Conservation (phyloP, 92 coral and sea anemone genomes). For the Metridium senile region DNA sequence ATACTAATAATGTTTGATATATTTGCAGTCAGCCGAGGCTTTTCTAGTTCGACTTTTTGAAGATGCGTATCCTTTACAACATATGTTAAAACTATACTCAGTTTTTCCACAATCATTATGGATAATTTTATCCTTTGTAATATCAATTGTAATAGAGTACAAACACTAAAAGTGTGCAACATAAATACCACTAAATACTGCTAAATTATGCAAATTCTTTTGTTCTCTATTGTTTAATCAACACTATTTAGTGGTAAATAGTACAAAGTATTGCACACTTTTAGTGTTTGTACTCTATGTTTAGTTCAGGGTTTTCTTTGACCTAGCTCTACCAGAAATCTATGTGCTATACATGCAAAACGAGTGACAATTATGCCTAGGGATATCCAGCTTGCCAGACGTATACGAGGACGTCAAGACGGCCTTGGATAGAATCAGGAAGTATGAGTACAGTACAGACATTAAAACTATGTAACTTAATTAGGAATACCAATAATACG, state of each 20-base stretch:
- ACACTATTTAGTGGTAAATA: no score
- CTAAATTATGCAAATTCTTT: no score
- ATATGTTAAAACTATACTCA: neutral
- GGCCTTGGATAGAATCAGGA: constrained; percentile 64
- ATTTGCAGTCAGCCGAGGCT: constrained; percentile 91
- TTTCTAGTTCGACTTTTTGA: constrained; percentile 88
- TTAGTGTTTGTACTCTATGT: neutral
- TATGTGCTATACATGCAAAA: constrained; percentile 94
- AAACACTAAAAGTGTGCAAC: no score
- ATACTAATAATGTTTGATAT: neutral
- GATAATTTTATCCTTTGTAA: no score
- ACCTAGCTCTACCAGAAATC: constrained; percentile 58
- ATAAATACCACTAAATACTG: no score
- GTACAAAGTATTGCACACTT: no score
- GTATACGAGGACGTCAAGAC: constrained; percentile 90
- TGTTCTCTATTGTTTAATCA: no score
- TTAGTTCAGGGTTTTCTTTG: neutral
- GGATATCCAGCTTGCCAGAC: constrained; percentile 90
- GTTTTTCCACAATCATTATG: no score
- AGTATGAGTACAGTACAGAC: neutral
- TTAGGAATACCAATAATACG: no score
- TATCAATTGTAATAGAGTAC: no score
- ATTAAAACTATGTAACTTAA: neutral
- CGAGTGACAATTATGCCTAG: constrained; percentile 94
- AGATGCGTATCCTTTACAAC: constrained; percentile 97